These are phyloP conservation scores for Eptesicus fuscus DNA, from an alignment of 2,113 vertebrate species.

Conservation along the genomic window DNA sequence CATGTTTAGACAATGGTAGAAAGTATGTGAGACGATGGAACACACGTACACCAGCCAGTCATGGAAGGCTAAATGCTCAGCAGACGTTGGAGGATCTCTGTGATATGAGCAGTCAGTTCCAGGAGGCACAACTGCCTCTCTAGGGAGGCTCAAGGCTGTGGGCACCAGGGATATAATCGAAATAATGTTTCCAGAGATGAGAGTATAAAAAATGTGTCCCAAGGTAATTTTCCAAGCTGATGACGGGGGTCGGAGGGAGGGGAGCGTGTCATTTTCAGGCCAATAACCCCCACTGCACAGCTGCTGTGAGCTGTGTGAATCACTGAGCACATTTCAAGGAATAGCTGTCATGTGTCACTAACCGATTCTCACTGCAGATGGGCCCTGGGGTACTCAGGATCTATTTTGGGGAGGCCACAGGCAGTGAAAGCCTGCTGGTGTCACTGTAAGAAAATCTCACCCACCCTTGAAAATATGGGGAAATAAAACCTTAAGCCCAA, in stretches of 20 bases:
- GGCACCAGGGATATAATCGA: not conserved
- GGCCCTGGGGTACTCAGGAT: not conserved
- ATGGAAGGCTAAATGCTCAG: not conserved
- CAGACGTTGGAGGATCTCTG: not conserved
- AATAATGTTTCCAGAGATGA: not conserved
- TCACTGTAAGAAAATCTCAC: not conserved
- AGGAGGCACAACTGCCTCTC: not conserved
- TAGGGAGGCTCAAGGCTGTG: not conserved
- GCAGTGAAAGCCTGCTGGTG: not conserved
- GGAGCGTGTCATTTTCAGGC: constrained; percentile 50
- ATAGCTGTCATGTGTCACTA: constrained; percentile 51
- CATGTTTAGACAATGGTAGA: not conserved
- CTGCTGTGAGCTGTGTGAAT: constrained; percentile 29
- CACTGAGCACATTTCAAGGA: constrained; percentile 60
- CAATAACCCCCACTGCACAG: constrained; percentile 33
- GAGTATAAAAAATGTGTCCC: not conserved
- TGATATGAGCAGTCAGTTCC: not conserved
- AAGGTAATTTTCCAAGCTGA: constrained; percentile 27
- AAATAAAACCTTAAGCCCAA: not conserved
- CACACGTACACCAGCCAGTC: not conserved
- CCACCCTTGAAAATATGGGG: not conserved
- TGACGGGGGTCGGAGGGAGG: not conserved
- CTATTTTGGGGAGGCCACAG: constrained; percentile 16
- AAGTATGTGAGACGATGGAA: not conserved
- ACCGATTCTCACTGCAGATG: not conserved